Base-by-base conservation (phyloP, 1,140 invertebrate species). In the Drosophila willistoni region DNA sequence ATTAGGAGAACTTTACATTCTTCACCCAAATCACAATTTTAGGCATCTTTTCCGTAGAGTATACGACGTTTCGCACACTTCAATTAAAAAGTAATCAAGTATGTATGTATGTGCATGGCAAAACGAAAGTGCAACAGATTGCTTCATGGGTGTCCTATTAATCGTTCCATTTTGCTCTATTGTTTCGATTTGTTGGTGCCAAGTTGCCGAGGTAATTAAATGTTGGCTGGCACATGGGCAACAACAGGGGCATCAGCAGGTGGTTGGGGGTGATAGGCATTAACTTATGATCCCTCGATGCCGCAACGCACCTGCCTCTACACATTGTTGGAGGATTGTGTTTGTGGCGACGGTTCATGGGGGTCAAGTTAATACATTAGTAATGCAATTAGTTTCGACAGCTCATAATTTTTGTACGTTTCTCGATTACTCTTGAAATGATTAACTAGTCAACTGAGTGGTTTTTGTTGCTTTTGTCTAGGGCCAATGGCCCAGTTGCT, bases 71-170 rank as follows among this genome's bases (percentile, higher is more conserved):
- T 82, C 73, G 61, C 73, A 78, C 68, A 29, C 59, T 81, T 75
- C 68, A 70, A 87, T 86, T 82, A 76, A 71, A 69, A 82, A 64
- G 79, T 77, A 87, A 87, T 82, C 82, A 77, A 62, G 68, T 66
- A 77, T 64, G 33, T 66, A 77, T 64, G 33, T 44, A 64, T 29
- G 44, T 19, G 44, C 17, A 51, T 42, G 63, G 51, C 12, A 51
- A 22, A 36, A 64, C 34, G 68, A 62, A 67, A 63, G 62, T 72
- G 81, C 80, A 83, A 62, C 80, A 65, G 75, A 75, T 78, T 69
- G 67, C 66, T 41, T 70, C 63, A 59, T 64, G 64, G 77, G 74
- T 72, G 61, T 67, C 63, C 68, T 72, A 70, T 84, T 86, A 77
- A 81, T 74, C 83, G 39, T 60, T 14, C 56, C 47, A 70, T 56